Base-by-base conservation (phyloP, 1,140 invertebrate species). In the Anastrepha obliqua region DNA sequence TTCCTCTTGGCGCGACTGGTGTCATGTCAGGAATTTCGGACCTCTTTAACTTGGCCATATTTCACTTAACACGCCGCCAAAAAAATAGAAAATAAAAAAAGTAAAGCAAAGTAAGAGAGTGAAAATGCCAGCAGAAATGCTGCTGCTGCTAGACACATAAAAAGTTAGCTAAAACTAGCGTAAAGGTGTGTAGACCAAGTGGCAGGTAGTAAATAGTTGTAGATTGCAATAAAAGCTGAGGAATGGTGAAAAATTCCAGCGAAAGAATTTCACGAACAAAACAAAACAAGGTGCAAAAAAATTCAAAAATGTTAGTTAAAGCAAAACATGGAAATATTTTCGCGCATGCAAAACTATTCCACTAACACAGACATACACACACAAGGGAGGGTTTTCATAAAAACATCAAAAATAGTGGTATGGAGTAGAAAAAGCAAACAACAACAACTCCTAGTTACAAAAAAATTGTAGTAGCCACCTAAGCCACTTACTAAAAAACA, bases 141-240 rank as follows among this genome's bases (percentile, higher is more conserved):
- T 5, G 20, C 47, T 81, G 67, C 67, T 62, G 67, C 74, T 13
- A 81, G 74, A 20, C 74, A n/a, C 55, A 47, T 55, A 81, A 81
- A 81, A 81, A 55, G 74, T 44, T 55, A 55, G 47, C 29, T 81
- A 81, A 55, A 81, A 55, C 17, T 55, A 17, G 15, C 47, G 47
- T 11, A 81, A 81, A 81, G 74, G 74, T 81, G 74, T 81, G 74
- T 81, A 81, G 44, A 42, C 47, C 74, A 81, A 81, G 74, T 81
- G 74, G 74, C 47, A 20, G 51, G 8, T 9, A 55, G 74, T 17
- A 74, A 74, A 74, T 74, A 29, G 74, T 81, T 81, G 74, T 15
- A 74, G 39, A 42, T 74, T 74, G 74, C 55, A 81, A 81, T 81
- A 81, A 81, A 81, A 81, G 74, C 47, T 51, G 47, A 11, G 47